Base-by-base conservation (phyloP, 2,888 invertebrate genomes). In the Acholoe squamosa region DNA sequence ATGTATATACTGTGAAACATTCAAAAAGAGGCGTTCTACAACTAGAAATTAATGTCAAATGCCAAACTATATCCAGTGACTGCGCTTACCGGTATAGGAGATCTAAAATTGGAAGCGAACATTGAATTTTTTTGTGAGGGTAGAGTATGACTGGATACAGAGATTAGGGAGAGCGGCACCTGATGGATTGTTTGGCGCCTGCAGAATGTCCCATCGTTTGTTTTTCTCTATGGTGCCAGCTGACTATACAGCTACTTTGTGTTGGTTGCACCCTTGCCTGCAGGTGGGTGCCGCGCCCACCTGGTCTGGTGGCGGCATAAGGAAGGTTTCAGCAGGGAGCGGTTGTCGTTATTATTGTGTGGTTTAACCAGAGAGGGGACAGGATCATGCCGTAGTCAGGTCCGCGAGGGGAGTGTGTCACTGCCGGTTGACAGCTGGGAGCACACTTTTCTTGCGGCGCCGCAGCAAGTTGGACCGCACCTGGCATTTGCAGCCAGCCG, bases 401-500 rank as follows among this genome's bases (percentile, higher is more conserved):
- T 76, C 19, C 76, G 28, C 80, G 33, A 25, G 22, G 80, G 0
- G n/a, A n/a, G 34, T 19, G 43, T 14, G 80, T 5, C 33, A 22
- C 34, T 1, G 33, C 80, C 80, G 16, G 0, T 7, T 80, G 14
- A 43, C 80, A 34, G 33, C 43, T 3, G 14, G 5, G 33, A 7
- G 71, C 22, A 77, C 77, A 43, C 33, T 43, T 33, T 90, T 90
- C 56, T 90, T 90, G 19, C 90, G 25, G 33, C 84, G 77, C 34
- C 76, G 71, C 31, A 90, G 19, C 51, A 76, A 34, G 12, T 84
- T 54, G 54, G 43, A 7, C 12, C 96, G 96, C 92, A 98, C 97
- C 95, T 97, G 97, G 96, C 98, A 98, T 94, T 97, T 97, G 96
- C 98, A 98, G 67, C 98, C 98, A 93, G 98, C 97, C 91, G 98